Percentiles rank a stretch among this genome's conserved stretches.
Evolutionary conservation across 2,797 vertebrate species (phyloP).

Genomic region (Siniperca scherzeri): DNA sequence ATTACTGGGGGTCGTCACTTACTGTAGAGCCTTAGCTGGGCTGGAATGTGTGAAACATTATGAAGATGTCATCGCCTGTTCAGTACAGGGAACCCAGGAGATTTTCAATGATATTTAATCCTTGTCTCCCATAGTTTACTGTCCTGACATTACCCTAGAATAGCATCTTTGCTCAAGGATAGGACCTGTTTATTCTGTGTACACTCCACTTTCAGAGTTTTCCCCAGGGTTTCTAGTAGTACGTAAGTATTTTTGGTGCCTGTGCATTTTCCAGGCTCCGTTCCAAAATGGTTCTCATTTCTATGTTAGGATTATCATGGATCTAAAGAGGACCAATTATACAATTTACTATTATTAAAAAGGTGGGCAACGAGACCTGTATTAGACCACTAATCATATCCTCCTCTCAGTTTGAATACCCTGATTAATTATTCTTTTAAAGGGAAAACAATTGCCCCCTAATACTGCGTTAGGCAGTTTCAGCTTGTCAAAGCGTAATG

Average conservation of each 20-base stretch:
- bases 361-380: constrained; percentile 4
- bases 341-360: constrained; percentile 50
- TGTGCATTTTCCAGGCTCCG: constrained; percentile 49
- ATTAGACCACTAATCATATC: constrained; percentile 45
- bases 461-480: constrained; percentile 5
- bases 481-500: constrained; percentile 30
- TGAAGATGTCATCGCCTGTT: constrained; percentile 71
- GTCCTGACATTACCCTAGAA: constrained; percentile 34
- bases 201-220: constrained; percentile 22
- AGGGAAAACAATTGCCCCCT: constrained; percentile 16
- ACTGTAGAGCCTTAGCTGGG: constrained; percentile 8
- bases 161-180: constrained; percentile 36
- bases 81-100: constrained; percentile 49
- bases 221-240: constrained; percentile 44
- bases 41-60: constrained; percentile 72
- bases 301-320: constrained; percentile 37
- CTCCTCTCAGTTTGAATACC: constrained; percentile 21
- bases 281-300: constrained; percentile 48
- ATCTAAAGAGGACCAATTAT: constrained; percentile 46
- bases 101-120: constrained; percentile 54
- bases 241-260: constrained; percentile 41
- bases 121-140: constrained; percentile 31
- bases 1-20: constrained; percentile 32
- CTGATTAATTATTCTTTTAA: constrained; percentile 42
- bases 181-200: constrained; percentile 23